phyloP scores from a whole-genome alignment of 2,797 vertebrate genomes.

The Phylloscopus collybita region DNA sequence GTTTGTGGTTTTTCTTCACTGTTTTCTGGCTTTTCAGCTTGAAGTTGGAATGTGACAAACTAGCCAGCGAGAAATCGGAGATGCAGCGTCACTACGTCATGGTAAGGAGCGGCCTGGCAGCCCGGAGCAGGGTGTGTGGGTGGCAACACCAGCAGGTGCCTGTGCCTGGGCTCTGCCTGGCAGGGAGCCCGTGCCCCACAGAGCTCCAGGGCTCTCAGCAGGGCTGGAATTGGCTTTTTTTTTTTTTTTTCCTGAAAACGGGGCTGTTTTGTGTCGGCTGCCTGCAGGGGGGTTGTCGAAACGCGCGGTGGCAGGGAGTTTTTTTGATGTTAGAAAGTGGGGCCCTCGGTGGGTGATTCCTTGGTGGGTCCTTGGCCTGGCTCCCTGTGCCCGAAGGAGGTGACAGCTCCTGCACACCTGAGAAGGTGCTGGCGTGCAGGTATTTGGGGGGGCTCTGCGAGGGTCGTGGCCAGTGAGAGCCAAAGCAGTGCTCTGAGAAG shows the following conservation, averaged over 20 bases:
- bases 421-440: background rate
- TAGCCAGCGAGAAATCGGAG: constrained; percentile 97
- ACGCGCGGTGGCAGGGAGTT: background rate
- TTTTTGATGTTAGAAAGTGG: background rate
- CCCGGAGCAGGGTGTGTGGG: background rate
- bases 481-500: background rate
- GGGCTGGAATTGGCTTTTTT: background rate
- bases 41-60: constrained; percentile 96
- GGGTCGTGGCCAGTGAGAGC: no score
- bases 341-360: background rate
- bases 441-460: background rate
- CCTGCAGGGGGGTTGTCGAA: background rate
- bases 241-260: background rate
- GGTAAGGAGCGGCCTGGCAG: constrained; percentile 75
- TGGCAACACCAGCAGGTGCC: background rate
- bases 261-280: background rate
- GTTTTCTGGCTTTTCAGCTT: constrained; percentile 80
- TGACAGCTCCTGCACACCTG: rapidly evolving
- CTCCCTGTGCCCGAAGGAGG: background rate
- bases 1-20: constrained; percentile 1
- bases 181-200: background rate
- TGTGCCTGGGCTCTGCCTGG: background rate
- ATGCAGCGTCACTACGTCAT: constrained; percentile 99
- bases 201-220: background rate
- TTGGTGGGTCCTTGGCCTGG: background rate